These are phyloP conservation scores for Scrobipalpa atriplicella DNA, from an alignment of 2,888 invertebrate species.

Conservation along the genomic window DNA sequence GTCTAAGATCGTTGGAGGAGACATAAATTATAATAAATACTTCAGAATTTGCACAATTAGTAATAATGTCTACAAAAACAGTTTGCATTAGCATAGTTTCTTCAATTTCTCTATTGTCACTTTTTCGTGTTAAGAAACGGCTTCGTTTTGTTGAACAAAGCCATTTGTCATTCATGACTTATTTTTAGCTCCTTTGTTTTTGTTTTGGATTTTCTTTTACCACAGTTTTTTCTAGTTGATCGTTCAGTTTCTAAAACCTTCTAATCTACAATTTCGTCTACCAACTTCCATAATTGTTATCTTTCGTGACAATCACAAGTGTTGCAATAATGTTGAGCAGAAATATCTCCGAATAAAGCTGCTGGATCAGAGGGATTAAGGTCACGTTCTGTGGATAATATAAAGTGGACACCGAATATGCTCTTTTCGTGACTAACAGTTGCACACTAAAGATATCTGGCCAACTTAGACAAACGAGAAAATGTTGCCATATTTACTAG, in stretches of 20 bases:
- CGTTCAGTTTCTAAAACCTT: background rate
- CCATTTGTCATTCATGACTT: background rate
- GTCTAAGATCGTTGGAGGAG: constrained; percentile 41
- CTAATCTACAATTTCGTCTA: background rate
- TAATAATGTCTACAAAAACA: constrained; percentile 35
- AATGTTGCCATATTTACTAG: background rate
- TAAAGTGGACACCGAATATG: constrained; percentile 48
- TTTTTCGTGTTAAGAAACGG: background rate
- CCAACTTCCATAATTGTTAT: constrained; percentile 16
- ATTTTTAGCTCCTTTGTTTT: background rate
- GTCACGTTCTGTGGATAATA: constrained; percentile 74
- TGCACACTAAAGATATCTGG: constrained; percentile 22
- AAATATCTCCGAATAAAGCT: constrained; percentile 47
- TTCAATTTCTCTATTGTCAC: constrained; percentile 17
- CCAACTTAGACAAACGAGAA: background rate
- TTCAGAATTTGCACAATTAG: constrained; percentile 42
- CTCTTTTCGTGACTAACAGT: constrained; percentile 68
- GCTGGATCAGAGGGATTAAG: constrained; percentile 60
- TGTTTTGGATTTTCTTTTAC: background rate
- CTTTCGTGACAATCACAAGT: constrained; percentile 25
- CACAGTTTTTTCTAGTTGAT: background rate
- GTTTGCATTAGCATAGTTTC: constrained; percentile 22
- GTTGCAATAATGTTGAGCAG: constrained; percentile 40
- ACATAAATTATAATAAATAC: constrained; percentile 46
- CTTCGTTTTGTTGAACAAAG: background rate